Conservation (phyloP, 2,888 invertebrate species). For the Corythucha ciliata region DNA sequence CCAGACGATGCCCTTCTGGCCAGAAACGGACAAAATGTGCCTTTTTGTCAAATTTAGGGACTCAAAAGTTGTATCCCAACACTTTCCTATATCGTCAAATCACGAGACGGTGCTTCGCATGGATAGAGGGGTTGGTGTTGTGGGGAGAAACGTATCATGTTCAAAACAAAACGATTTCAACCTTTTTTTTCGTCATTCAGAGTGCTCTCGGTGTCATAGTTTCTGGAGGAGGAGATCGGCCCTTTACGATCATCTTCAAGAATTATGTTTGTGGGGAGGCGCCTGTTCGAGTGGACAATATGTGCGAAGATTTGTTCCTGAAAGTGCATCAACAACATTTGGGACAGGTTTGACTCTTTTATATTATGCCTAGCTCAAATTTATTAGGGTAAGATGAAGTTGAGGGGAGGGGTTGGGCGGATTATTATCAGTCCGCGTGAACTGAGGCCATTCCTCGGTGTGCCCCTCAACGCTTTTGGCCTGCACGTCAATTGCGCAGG, state of each 20-base stretch:
- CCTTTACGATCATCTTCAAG: constrained; percentile 65
- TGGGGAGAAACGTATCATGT: background rate
- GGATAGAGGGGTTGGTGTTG: constrained; percentile 65
- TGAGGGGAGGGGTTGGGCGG: too few relatives aligned
- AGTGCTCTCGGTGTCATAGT: constrained; percentile 62
- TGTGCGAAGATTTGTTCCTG: constrained; percentile 69
- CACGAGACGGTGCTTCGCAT: constrained; percentile 69
- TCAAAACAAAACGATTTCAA: background rate
- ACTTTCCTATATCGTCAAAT: constrained; percentile 59
- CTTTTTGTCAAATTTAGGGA: constrained; percentile 72
- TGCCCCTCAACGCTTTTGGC: too few relatives aligned
- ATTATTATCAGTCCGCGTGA: too few relatives aligned
- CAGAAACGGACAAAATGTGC: constrained; percentile 67
- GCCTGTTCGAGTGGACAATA: constrained; percentile 73
- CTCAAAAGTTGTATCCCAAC: constrained; percentile 64
- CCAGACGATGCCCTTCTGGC: constrained; percentile 63
- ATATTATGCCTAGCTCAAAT: too few relatives aligned
- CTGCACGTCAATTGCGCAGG: too few relatives aligned
- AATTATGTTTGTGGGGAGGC: constrained; percentile 68
- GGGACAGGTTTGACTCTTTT: constrained; percentile 37
- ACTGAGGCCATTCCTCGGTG: too few relatives aligned
- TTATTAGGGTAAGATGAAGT: too few relatives aligned
- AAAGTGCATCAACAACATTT: constrained; percentile 59
- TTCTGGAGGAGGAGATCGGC: constrained; percentile 60
- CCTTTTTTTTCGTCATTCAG: constrained; percentile 41